Evolutionary conservation across 1,140 invertebrate species (phyloP), one percentile per base, ranked within the genome.

Genomic region (Papilio machaon): DNA sequence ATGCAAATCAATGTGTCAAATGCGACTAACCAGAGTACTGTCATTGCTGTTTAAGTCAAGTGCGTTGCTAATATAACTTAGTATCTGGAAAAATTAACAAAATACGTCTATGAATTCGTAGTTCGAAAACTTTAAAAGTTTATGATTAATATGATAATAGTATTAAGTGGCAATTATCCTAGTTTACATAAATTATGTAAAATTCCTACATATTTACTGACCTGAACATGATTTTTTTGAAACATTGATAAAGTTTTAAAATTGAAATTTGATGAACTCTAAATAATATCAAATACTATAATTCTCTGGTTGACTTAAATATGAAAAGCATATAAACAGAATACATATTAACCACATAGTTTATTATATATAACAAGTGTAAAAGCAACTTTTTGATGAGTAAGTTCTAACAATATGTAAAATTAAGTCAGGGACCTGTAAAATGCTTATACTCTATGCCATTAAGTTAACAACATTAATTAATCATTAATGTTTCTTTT

Each of bases 51-150:
- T 87, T 86, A 90, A 83, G 86, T 92, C 88, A 85, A 93, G 88
- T 54, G 88, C 89, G 85, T 91, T 91, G 88, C 86, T 93, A 81
- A 93, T 85, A 89, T 91, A 94, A 85, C 90, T 87, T 81, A 94
- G 83, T 87, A 94, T 93, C 93, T 94, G 93, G 19, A 91, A 94
- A 91, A 88, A 87, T 84, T 91, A 91, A 89, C 84, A 82, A 80
- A 83, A 58, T 38, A 30, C 30, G 43, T 9, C 30, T 60, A 64
- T 23, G 49, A 43, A 4, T 6, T 1, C 2, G 38, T 7, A 6
- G 6, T 58, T 58, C 17, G 2, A 19, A 19, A 58, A 52, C 15
- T 52, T 17, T 17, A 7, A 17, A 52, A 17, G 15, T 52, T 52
- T 17, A 17, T 58, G 9, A 19, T 58, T 58, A 2, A 58, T 19